phyloP scores from a whole-genome alignment of 2,113 vertebrate genomes.

The Anolis carolinensis region DNA sequence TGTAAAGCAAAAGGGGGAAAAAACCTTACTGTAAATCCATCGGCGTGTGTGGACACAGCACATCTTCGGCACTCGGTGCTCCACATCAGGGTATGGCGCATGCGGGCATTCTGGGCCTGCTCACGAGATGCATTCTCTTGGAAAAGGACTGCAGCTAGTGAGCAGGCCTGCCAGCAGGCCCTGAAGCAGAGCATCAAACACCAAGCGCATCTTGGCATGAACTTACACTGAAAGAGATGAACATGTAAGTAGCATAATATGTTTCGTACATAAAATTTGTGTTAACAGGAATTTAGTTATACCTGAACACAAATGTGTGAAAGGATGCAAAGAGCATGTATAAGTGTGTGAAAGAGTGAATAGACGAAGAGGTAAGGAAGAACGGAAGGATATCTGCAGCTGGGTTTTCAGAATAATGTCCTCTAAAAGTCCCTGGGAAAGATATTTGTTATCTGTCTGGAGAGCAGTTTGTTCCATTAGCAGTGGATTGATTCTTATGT shows the following conservation, averaged over 20 bases:
- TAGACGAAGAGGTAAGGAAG: not conserved
- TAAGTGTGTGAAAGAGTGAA: not conserved
- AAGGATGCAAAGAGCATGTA: not conserved
- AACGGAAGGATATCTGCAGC: not conserved
- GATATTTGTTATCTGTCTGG: conserved; percentile 23
- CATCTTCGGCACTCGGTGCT: no score
- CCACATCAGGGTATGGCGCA: no score
- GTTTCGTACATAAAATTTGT: not conserved
- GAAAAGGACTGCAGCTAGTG: no score
- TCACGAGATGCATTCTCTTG: no score
- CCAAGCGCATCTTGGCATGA: no score
- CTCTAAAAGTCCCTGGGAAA: conserved; percentile 24
- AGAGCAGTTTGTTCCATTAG: conserved; percentile 32
- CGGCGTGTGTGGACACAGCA: no score
- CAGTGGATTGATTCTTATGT: conserved; percentile 21
- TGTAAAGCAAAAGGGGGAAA: no score
- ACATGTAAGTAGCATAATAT: not conserved
- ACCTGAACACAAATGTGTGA: not conserved
- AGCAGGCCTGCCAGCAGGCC: no score
- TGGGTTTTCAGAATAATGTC: conserved; percentile 12
- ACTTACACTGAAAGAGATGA: not conserved
- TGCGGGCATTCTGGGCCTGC: no score
- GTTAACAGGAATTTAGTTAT: not conserved
- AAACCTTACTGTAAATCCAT: no score
- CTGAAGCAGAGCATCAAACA: no score